These are phyloP conservation scores for Eurytoma adleriae DNA, from an alignment of 2,888 invertebrate species.

Conservation along the genomic window DNA sequence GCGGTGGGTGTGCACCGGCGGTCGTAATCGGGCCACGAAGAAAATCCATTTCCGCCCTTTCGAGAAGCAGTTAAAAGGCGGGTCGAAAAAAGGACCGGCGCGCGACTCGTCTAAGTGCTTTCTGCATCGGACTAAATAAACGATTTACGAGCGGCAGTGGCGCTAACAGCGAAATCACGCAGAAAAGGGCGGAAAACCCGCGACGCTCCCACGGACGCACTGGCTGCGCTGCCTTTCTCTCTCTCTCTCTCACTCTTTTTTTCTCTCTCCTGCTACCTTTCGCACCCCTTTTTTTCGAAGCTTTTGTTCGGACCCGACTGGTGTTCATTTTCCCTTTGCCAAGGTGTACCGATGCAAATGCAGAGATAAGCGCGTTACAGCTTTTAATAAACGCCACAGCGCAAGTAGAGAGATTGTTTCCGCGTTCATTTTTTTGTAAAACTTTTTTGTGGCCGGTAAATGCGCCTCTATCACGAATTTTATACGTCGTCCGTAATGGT, in stretches of 20 bases:
- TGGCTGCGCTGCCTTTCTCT: neutral
- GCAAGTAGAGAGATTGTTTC: too few species aligned
- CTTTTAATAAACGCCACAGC: too few species aligned
- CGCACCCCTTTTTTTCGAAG: neutral
- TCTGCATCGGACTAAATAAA: constrained; percentile 21
- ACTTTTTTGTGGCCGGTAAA: too few species aligned
- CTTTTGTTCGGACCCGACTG: neutral
- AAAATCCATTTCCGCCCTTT: constrained; percentile 1
- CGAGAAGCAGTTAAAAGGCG: neutral
- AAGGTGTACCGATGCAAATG: too few species aligned
- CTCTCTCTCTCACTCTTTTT: neutral
- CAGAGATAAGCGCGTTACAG: too few species aligned
- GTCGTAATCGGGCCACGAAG: constrained; percentile 2
- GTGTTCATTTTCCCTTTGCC: too few species aligned
- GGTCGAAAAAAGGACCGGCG: neutral
- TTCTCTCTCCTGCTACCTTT: neutral
- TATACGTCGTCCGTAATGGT: too few species aligned
- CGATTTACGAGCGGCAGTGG: neutral
- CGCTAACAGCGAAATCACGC: constrained; percentile 4
- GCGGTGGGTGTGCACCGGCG: neutral
- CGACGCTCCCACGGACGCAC: neutral
- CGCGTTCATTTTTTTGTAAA: too few species aligned
- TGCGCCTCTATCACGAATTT: too few species aligned
- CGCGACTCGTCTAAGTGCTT: constrained; percentile 13
- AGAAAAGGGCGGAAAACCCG: neutral